Evolutionary conservation across 2,797 vertebrate species (phyloP).

Genomic region (Phrynocephalus vlangalii): DNA sequence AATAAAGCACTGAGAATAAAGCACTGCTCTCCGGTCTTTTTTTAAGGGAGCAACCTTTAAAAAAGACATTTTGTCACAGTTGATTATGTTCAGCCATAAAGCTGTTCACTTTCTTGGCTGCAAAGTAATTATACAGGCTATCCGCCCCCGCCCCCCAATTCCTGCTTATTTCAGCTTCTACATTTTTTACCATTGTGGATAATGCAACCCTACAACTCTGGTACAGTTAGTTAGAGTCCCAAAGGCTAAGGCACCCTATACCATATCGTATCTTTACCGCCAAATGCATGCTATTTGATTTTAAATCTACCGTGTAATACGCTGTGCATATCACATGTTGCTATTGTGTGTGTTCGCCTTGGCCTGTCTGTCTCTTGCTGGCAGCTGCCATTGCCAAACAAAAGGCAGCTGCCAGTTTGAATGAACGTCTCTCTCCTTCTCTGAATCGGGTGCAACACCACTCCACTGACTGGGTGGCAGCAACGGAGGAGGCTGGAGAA

Average conservation of each 20-base stretch:
- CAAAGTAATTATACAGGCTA: background rate
- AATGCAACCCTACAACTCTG: constrained; percentile 13
- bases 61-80: background rate
- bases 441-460: constrained; percentile 59
- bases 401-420: constrained; percentile 77
- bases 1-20: background rate
- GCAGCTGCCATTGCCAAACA: constrained; percentile 71
- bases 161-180: constrained; percentile 23
- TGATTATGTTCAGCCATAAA: background rate
- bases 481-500: constrained; percentile 21
- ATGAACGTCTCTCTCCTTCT: constrained; percentile 71
- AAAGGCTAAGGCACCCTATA: constrained; percentile 45
- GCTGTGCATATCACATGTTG: constrained; percentile 69
- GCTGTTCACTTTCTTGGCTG: background rate
- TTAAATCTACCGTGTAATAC: constrained; percentile 76
- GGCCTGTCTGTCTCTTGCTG: constrained; percentile 73
- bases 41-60: too few species aligned
- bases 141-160: background rate
- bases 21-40: background rate
- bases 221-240: constrained; percentile 44
- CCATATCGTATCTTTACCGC: constrained; percentile 66
- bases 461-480: constrained; percentile 63
- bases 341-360: constrained; percentile 68
- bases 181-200: accelerated
- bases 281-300: constrained; percentile 71